Conservation (phyloP, 2,113 vertebrate genomes). For the Eonycteris spelaea region DNA sequence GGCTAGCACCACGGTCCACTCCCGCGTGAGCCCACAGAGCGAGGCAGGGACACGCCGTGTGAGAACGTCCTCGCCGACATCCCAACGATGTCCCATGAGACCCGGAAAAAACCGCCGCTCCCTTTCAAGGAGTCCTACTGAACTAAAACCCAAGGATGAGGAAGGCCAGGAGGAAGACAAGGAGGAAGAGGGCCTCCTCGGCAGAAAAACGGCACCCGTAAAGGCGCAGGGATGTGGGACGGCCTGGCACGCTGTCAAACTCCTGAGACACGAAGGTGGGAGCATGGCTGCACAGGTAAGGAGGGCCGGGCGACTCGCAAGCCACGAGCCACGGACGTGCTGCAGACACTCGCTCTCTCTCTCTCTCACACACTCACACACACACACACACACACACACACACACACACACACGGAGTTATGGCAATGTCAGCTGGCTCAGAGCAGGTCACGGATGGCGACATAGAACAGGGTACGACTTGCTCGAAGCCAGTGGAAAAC, state of each 20-base stretch:
- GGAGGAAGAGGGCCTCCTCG: not conserved
- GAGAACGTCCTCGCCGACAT: not conserved
- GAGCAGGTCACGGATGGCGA: no score
- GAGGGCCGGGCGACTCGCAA: not conserved
- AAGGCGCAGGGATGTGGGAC: not conserved
- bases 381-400: no score
- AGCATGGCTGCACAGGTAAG: not conserved
- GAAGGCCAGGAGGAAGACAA: not conserved
- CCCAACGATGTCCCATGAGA: not conserved
- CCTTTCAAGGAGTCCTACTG: not conserved
- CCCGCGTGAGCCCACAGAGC: no score
- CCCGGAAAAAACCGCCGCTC: not conserved
- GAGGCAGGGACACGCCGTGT: rapidly evolving
- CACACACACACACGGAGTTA: not conserved
- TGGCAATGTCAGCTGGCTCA: not conserved
- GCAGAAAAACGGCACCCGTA: rapidly evolving
- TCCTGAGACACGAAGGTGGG: not conserved
- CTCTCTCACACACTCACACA: no score
- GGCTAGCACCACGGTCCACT: no score
- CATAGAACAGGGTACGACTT: not conserved
- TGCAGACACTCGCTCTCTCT: no score
- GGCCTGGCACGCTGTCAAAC: rapidly evolving
- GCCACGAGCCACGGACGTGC: not conserved
- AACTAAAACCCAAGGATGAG: not conserved
- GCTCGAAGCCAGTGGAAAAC: not conserved